Conservation (phyloP, 1,140 invertebrate genomes). For the Macrobrachium rosenbergii region DNA sequence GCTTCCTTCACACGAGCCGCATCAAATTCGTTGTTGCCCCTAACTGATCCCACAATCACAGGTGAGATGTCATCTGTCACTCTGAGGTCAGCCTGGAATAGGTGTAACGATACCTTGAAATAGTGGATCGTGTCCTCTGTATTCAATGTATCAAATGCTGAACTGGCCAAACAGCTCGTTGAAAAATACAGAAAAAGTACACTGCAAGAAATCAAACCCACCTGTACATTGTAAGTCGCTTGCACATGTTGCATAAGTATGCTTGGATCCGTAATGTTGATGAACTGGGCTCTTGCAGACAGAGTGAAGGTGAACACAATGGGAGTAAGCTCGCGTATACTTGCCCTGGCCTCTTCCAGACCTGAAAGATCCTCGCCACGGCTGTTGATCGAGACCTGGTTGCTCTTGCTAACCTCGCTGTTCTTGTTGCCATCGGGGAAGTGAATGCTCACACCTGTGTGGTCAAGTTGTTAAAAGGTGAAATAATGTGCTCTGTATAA, state of each 20-base stretch:
- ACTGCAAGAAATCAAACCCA: conserved; percentile 58
- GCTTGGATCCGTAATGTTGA: conserved; percentile 80
- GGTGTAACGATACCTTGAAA: no score
- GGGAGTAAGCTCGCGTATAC: conserved; percentile 89
- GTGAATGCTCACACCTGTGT: conserved; percentile 63
- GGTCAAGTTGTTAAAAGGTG: not conserved
- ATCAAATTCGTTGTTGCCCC: conserved; percentile 88
- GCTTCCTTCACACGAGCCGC: conserved; percentile 89
- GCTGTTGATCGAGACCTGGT: conserved; percentile 74
- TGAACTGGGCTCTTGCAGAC: conserved; percentile 82
- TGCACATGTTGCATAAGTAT: conserved; percentile 87
- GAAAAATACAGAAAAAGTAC: no score
- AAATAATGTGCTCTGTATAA: not conserved
- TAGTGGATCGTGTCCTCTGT: no score
- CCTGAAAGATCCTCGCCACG: conserved; percentile 84
- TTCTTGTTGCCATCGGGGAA: conserved; percentile 66
- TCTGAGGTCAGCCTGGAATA: conserved; percentile 53
- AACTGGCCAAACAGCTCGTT: no score
- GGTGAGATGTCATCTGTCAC: conserved; percentile 68
- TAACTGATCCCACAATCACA: conserved; percentile 81
- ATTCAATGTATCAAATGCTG: no score
- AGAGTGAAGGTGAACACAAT: conserved; percentile 93
- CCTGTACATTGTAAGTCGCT: conserved; percentile 87
- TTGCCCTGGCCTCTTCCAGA: conserved; percentile 88
- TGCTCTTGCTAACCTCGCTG: conserved; percentile 62